Base-by-base conservation (phyloP, 2,888 invertebrate genomes). In the Hemithea aestivaria region DNA sequence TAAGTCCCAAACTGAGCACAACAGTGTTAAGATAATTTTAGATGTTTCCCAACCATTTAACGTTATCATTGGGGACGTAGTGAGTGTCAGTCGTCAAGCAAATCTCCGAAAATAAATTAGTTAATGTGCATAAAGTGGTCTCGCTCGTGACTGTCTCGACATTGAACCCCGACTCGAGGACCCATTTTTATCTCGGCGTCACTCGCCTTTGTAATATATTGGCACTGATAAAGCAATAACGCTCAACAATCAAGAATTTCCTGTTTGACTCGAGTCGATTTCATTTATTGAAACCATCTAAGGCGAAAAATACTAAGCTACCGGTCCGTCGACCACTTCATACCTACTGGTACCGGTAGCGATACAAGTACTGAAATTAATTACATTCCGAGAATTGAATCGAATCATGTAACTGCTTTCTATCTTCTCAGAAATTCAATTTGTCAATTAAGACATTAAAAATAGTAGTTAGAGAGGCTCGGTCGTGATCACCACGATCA, bases 121-220 rank as follows among this genome's bases (percentile, higher is more conserved):
- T 71, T 74, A 74, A 73, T 73, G 72, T 70, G 66, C 71, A 67
- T 69, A 73, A 79, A 82, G 80, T 76, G 81, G 76, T 58, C 71
- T 56, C 50, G 71, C 63, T 82, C 85, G 85, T 85, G 85, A 84
- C 82, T 73, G 67, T 58, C 49, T 58, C 66, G 71, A 50, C 71
- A 63, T 64, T 76, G 74, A 74, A 73, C 68, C 69, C 66, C 59
- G 56, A 62, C 54, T 54, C 53, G 53, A 59, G 54, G 59, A 51
- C 62, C 64, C 63, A 66, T 65, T 69, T 64, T 73, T 70, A 77
- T 78, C 73, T 72, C 54, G 46, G 56, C 58, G 66, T 73, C 74
- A 69, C 73, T 71, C 61, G 53, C 63, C 58, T 68, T 64, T 65
- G 64, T 69, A 68, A 80, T 77, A 73, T 80, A 82, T 77, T 71